Evolutionary conservation across 2,888 invertebrate genomes (phyloP), one percentile per base, ranked within the genome.

Genomic region (Odiellus spinosus): DNA sequence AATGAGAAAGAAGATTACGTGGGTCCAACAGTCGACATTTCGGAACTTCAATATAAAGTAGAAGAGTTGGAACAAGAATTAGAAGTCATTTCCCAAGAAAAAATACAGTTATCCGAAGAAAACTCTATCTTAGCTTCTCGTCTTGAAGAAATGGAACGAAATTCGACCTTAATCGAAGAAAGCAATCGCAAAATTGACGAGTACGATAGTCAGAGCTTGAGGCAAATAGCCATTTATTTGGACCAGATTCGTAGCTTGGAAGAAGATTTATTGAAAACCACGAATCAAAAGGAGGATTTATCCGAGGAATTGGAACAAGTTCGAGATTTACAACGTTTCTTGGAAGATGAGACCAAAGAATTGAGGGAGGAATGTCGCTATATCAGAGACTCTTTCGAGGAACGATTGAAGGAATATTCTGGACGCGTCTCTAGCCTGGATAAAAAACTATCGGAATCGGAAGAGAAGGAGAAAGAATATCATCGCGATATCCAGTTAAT

Each of bases 1-100:
- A 60, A 67, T 42, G 77, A 79, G n/a, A 38, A 38, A 2, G 38
- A 38, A 12, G 38, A 38, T 17, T 18, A 17, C 14, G 38, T 38
- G 10, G 18, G 18, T 12, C 18, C 18, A 2, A 14, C 15, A 10
- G 38, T 18, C 14, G 18, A 38, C 18, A 14, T 38, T 10, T 17
- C 18, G 12, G 38, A 38, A 18, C 18, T 18, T n/a, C 18, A 17
- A 14, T 17, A 17, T 10, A 38, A 38, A 14, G n/a, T 38, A 11
- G 18, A 38, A 4, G 38, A 38, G 10, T 18, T 38, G 38, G 38
- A 38, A 14, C 15, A 18, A 17, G 38, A 15, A 38, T 38, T 38
- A 4, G 15, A 15, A 8, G 4, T 14, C 18, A 18, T 18, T 38
- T 10, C 18, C 5, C 38, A 38, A 38, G 38, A 38, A 38, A 38